These are phyloP conservation scores for Tenebrosternarchus preto DNA, from an alignment of 2,113 vertebrate genomes.

Conservation along the genomic window DNA sequence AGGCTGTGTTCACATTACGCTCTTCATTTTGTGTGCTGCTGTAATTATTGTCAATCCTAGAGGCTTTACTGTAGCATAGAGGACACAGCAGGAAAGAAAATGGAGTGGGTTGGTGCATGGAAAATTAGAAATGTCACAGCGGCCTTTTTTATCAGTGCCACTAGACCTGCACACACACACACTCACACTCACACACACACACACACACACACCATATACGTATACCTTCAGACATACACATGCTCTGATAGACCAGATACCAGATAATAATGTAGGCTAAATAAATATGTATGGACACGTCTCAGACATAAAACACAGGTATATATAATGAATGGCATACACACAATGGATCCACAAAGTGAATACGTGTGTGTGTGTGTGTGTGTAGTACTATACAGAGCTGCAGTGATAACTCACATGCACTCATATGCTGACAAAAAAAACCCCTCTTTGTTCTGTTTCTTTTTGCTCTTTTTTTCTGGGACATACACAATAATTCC, in stretches of 20 bases:
- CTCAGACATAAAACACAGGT: background rate
- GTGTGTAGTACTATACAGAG: slow-evolving; percentile 78
- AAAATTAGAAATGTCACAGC: slow-evolving; percentile 99
- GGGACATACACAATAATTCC: slow-evolving; percentile 70
- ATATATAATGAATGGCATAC: slow-evolving; percentile 6
- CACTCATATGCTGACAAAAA: slow-evolving; percentile 62
- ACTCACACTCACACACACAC: slow-evolving; percentile 39
- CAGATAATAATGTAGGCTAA: slow-evolving; percentile 19
- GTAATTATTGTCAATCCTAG: slow-evolving; percentile 98
- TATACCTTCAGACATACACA: background rate
- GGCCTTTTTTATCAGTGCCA: slow-evolving; percentile 88
- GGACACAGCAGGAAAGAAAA: slow-evolving; percentile 94
- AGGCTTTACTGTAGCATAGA: slow-evolving; percentile 98
- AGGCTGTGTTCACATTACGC: slow-evolving; percentile 97
- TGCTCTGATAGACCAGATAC: background rate
- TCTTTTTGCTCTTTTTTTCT: slow-evolving; percentile 62
- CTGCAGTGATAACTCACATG: slow-evolving; percentile 54
- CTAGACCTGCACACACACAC: slow-evolving; percentile 74
- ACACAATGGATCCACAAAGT: slow-evolving; percentile 43
- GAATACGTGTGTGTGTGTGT: slow-evolving; percentile 45
- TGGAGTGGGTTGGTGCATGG: slow-evolving; percentile 96
- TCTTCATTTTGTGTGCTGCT: slow-evolving; percentile 93
- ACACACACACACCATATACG: slow-evolving; percentile 55
- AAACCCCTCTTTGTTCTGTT: slow-evolving; percentile 53
- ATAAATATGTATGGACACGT: slow-evolving; percentile 22